Percentiles rank a stretch among this genome's conserved stretches.
These are phyloP conservation scores for Melanotaenia trifasciata DNA, from an alignment of 2,797 vertebrate species.

Conservation along the genomic window DNA sequence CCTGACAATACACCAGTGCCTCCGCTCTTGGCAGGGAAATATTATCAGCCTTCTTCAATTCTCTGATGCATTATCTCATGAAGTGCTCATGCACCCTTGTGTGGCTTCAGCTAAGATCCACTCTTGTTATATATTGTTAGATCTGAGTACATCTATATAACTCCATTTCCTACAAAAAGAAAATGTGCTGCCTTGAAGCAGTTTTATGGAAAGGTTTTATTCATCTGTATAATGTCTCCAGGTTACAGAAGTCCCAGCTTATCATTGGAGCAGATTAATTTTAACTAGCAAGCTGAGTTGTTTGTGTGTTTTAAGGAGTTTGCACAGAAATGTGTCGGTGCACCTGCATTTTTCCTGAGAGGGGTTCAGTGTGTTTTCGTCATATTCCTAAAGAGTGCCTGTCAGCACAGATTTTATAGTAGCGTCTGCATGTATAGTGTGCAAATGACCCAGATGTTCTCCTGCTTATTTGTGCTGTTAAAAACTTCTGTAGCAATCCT, in stretches of 20 bases:
- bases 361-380: conserved; percentile 12
- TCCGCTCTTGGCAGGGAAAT: background rate
- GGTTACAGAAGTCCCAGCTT: conserved; percentile 14
- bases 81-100: conserved; percentile 21
- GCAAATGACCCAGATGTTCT: conserved; percentile 37
- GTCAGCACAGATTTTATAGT: conserved; percentile 27
- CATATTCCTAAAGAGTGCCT: conserved; percentile 17
- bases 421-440: conserved; percentile 21
- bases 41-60: background rate
- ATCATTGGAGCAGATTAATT: conserved; percentile 19
- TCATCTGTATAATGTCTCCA: conserved; percentile 29
- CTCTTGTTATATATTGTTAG: conserved; percentile 2
- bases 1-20: background rate
- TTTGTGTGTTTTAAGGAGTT: conserved; percentile 18
- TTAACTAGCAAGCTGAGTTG: conserved; percentile 4
- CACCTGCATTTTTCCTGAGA: background rate
- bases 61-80: conserved; percentile 10
- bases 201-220: conserved; percentile 29
- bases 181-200: conserved; percentile 18
- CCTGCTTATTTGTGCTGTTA: conserved; percentile 26
- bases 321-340: conserved; percentile 8
- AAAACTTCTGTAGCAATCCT: conserved; percentile 3
- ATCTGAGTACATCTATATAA: conserved; percentile 24
- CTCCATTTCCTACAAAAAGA: conserved; percentile 21
- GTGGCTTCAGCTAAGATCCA: conserved; percentile 7